Percentiles rank a stretch among this genome's conserved stretches.
phyloP scores from a whole-genome alignment of 1,140 invertebrate species.

The Hylaeus volcanicus region DNA sequence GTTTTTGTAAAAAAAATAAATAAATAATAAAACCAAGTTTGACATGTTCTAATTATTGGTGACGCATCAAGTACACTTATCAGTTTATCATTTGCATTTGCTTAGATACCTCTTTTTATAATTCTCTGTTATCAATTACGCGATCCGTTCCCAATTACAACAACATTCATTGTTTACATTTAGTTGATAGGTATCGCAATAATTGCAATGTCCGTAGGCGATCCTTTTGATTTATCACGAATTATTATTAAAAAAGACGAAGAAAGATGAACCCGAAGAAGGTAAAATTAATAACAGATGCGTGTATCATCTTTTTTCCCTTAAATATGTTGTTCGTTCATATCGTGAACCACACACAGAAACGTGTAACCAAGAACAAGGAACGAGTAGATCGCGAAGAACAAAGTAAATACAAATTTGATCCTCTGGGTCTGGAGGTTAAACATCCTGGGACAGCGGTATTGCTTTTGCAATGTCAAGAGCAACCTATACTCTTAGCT shows the following conservation, averaged over 20 bases:
- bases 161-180: conserved; percentile 10
- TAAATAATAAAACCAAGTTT: neutral
- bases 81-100: too few relatives aligned
- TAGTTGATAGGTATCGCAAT: neutral
- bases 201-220: neutral
- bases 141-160: neutral
- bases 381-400: conserved; percentile 48
- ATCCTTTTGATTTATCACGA: neutral
- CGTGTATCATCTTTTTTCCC: too few relatives aligned
- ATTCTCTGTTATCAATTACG: neutral
- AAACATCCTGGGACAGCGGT: conserved; percentile 69
- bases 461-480: conserved; percentile 69
- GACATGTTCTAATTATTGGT: too few relatives aligned
- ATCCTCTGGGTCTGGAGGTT: conserved; percentile 60
- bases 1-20: conserved; percentile 7
- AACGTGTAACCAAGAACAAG: conserved; percentile 53
- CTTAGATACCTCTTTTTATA: too few relatives aligned
- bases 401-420: conserved; percentile 56
- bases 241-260: neutral
- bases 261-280: conserved; percentile 28
- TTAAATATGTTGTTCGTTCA: neutral
- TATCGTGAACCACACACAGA: conserved; percentile 33
- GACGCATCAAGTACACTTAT: too few relatives aligned
- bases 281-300: conserved; percentile 11
- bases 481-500: conserved; percentile 66